Evolutionary conservation across 2,888 invertebrate genomes (phyloP).

Genomic region (Stegophylla sp.): DNA sequence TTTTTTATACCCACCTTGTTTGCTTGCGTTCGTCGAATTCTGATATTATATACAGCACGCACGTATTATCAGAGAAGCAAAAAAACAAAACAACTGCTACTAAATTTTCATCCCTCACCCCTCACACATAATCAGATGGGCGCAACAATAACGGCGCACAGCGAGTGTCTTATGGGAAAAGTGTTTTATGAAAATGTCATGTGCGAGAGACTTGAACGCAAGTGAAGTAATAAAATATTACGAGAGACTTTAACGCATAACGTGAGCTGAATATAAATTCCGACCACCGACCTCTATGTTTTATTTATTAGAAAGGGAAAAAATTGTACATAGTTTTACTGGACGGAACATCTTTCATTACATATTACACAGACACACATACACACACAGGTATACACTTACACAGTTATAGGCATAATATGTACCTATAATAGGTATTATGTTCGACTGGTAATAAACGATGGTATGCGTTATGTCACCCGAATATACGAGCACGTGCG

Average conservation of each 20-base stretch:
- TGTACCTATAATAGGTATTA: background rate
- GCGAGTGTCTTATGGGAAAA: background rate
- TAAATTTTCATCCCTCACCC: conserved; percentile 24
- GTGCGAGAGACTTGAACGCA: conserved; percentile 26
- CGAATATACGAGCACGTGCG: background rate
- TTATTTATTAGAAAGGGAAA: conserved; percentile 59
- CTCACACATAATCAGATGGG: background rate
- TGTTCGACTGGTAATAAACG: too few species aligned
- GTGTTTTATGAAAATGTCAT: conserved; percentile 39
- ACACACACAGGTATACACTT: background rate
- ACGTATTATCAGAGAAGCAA: conserved; percentile 23
- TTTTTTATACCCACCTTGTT: background rate
- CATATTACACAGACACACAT: conserved; percentile 10
- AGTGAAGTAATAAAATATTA: conserved; percentile 52
- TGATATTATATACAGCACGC: conserved; percentile 39
- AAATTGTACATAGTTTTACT: conserved; percentile 49
- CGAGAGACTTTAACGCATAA: conserved; percentile 52
- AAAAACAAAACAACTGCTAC: conserved; percentile 19
- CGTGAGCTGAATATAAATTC: conserved; percentile 50
- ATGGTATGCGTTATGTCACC: background rate
- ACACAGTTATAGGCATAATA: background rate
- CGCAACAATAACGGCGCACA: background rate
- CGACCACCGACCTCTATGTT: conserved; percentile 54
- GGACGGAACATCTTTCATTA: conserved; percentile 48
- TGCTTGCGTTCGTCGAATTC: conserved; percentile 2